These are phyloP conservation scores for Pherbina coryleti DNA, from an alignment of 2,888 invertebrate genomes.

Conservation along the genomic window DNA sequence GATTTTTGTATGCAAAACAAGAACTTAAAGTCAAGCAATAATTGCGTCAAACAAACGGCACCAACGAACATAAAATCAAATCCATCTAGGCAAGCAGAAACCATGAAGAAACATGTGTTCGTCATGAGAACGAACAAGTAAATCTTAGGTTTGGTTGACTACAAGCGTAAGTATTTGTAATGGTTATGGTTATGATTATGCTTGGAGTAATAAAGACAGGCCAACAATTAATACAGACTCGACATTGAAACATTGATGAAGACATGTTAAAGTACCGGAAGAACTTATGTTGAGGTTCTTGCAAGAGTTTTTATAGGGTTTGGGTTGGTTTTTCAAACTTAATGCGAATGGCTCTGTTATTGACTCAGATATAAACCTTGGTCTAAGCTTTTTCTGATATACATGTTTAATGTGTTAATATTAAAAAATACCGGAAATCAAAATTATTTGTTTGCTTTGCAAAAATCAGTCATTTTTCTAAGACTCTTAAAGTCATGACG, in stretches of 20 bases:
- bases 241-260: conserved; percentile 14
- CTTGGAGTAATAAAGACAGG: not conserved
- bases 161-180: not conserved
- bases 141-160: not conserved
- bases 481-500: no score
- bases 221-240: not conserved
- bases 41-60: conserved; percentile 26
- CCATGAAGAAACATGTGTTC: not conserved
- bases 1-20: not conserved
- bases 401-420: no score
- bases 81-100: not conserved
- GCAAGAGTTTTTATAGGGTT: no score
- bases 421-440: no score
- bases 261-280: not conserved
- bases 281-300: not conserved
- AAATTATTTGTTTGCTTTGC: no score
- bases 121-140: not conserved
- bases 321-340: not conserved
- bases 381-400: not conserved
- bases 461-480: no score
- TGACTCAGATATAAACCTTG: not conserved
- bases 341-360: not conserved
- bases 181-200: no score
- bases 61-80: not conserved
- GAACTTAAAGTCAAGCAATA: not conserved